A percentile compares a stretch with the other conserved stretches of the same genome.
These are phyloP conservation scores for Mormyrus proboscirostris DNA, from an alignment of 2,797 vertebrate genomes.

Conservation along the genomic window DNA sequence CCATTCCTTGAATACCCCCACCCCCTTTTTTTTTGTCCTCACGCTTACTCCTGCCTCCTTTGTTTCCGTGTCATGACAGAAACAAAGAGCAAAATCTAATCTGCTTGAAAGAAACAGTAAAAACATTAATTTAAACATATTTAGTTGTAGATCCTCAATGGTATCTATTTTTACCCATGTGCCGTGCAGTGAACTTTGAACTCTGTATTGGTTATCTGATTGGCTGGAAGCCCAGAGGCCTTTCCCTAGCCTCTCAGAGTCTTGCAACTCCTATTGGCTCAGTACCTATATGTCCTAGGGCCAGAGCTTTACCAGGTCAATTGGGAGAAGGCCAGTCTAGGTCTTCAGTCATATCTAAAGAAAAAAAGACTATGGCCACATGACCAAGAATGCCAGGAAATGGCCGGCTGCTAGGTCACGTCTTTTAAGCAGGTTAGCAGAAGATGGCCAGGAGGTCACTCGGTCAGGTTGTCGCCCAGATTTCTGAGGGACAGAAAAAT, in stretches of 20 bases:
- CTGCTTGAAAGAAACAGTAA: neutral
- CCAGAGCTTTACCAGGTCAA: neutral
- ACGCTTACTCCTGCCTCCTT: no score
- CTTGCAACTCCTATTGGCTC: neutral
- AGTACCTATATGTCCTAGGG: neutral
- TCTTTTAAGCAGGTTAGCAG: neutral
- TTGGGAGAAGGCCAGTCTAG: neutral
- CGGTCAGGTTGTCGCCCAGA: neutral
- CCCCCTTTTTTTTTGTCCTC: neutral
- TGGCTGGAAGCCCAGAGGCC: neutral
- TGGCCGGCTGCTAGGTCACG: neutral
- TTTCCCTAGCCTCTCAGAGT: neutral
- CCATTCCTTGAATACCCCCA: neutral
- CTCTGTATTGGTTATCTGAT: neutral
- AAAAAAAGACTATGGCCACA: neutral
- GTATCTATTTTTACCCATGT: neutral
- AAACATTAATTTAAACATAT: neutral
- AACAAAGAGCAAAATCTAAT: neutral
- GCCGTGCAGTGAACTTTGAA: neutral
- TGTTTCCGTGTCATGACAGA: neutral
- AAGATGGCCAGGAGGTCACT: neutral
- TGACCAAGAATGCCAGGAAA: neutral
- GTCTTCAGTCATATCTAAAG: neutral
- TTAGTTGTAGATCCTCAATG: neutral
- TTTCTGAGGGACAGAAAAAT: neutral